phyloP scores from a whole-genome alignment of 2,113 vertebrate species.

The Cinclus cinclus region DNA sequence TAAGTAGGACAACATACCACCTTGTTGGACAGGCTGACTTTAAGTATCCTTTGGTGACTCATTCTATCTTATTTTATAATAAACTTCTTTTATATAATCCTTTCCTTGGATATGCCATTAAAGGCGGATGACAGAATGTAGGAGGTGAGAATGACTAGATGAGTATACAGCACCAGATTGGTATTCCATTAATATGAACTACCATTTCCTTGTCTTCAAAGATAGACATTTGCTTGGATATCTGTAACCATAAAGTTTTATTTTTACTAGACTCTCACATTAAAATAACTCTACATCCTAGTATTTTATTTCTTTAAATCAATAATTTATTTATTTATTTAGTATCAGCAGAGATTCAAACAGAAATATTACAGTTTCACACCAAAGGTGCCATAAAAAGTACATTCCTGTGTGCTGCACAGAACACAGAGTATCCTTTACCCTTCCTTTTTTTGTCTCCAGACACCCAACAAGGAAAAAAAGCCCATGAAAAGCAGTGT shows the following conservation, averaged over 20 bases:
- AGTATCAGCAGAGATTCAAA: background rate
- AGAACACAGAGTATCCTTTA: background rate
- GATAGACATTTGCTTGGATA: slow-evolving; percentile 4
- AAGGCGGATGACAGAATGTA: slow-evolving; percentile 54
- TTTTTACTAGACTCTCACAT: background rate
- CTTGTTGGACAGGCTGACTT: slow-evolving; percentile 29
- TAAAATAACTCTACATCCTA: background rate
- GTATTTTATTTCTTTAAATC: background rate
- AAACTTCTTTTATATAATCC: slow-evolving; percentile 56
- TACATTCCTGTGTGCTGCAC: background rate
- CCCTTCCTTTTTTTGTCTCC: background rate
- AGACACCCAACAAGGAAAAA: background rate
- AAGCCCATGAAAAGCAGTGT: background rate
- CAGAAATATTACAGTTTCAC: background rate
- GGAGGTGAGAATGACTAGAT: slow-evolving; percentile 47
- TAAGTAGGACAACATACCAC: slow-evolving; percentile 55
- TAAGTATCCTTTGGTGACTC: slow-evolving; percentile 57
- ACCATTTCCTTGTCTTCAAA: slow-evolving; percentile 14
- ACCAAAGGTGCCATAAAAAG: background rate
- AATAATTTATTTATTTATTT: background rate
- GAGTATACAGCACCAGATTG: slow-evolving; percentile 33
- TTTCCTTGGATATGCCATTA: slow-evolving; percentile 51
- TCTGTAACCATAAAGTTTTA: background rate
- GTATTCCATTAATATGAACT: slow-evolving; percentile 36
- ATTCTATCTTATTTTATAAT: slow-evolving; percentile 66